A percentile compares a stretch with the other conserved stretches of the same genome.
Evolutionary conservation across 2,797 vertebrate species (phyloP).

Genomic region (Anguilla marmorata): DNA sequence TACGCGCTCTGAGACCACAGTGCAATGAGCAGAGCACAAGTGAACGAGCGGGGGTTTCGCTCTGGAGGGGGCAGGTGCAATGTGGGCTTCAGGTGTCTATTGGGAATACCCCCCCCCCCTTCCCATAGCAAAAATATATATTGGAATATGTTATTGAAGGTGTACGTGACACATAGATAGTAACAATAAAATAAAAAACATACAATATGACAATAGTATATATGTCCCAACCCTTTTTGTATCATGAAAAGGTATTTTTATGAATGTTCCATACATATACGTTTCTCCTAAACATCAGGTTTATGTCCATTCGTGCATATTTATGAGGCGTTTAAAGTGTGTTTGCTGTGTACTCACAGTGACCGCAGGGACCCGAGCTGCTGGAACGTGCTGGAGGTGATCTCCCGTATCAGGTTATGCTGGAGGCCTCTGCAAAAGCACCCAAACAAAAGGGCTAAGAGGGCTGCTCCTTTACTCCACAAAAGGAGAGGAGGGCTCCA

Average conservation of each 20-base stretch:
- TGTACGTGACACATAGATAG: background rate
- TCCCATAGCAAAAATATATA: background rate
- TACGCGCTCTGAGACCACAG: background rate
- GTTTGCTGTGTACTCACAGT: conserved; percentile 76
- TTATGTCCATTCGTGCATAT: background rate
- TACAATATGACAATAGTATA: background rate
- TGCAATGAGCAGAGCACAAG: background rate
- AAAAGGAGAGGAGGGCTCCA: background rate
- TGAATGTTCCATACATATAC: background rate
- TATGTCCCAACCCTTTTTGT: background rate
- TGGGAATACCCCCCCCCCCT: background rate
- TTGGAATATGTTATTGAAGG: background rate
- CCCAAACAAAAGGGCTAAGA: conserved; percentile 37
- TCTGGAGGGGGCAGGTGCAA: background rate
- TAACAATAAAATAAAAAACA: background rate
- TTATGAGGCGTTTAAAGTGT: background rate
- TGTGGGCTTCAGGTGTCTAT: background rate
- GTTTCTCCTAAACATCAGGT: background rate
- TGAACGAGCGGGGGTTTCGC: background rate
- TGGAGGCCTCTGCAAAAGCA: conserved; percentile 79
- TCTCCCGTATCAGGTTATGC: conserved; percentile 85
- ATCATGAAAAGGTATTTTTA: background rate
- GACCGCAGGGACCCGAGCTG: conserved; percentile 82
- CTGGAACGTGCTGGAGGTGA: conserved; percentile 83
- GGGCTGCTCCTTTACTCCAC: background rate